These are phyloP conservation scores for Xanthia icteritia DNA, from an alignment of 2,888 invertebrate species.

Conservation along the genomic window DNA sequence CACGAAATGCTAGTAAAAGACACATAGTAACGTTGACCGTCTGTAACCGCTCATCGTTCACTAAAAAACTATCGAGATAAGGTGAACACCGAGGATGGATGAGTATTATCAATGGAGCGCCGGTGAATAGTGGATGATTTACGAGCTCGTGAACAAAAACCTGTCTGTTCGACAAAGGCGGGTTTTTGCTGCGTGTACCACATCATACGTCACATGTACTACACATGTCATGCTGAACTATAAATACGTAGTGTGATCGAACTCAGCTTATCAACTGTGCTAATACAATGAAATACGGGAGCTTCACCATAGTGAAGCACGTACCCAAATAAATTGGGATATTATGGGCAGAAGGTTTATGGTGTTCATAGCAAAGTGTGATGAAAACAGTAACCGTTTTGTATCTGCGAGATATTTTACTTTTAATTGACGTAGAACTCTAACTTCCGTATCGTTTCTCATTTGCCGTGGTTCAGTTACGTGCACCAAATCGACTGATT, in stretches of 20 bases:
- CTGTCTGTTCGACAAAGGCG: slow-evolving; percentile 40
- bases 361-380: background rate
- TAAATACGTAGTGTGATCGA: background rate
- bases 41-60: slow-evolving; percentile 17
- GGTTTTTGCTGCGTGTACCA: slow-evolving; percentile 37
- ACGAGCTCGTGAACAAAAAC: slow-evolving; percentile 60
- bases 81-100: slow-evolving; percentile 47
- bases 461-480: background rate
- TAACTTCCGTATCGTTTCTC: background rate
- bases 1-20: background rate
- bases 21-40: background rate
- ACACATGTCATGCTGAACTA: background rate
- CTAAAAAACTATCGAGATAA: slow-evolving; percentile 52
- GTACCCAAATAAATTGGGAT: background rate
- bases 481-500: background rate
- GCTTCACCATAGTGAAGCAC: background rate
- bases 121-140: slow-evolving; percentile 61
- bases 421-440: background rate
- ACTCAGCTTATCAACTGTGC: background rate
- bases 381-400: background rate
- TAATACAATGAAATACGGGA: background rate
- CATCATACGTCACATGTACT: slow-evolving; percentile 4
- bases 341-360: background rate
- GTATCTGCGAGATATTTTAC: background rate
- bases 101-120: slow-evolving; percentile 54